Conservation (phyloP, 2,888 invertebrate species). For the Hyles lineata region DNA sequence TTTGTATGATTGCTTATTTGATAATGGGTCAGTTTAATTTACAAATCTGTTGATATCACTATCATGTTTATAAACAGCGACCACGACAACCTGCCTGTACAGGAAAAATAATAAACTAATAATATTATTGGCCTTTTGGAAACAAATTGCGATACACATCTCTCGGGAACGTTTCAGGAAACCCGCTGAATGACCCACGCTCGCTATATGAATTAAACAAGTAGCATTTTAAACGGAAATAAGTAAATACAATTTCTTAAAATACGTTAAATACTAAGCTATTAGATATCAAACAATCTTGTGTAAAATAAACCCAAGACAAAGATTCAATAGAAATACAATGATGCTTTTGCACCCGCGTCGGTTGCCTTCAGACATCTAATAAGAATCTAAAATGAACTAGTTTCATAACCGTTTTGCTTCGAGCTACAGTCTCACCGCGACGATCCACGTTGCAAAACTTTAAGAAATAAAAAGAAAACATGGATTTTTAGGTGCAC, state of each 20-base stretch:
- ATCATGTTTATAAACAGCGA: too few relatives aligned
- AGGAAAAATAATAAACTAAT: too few relatives aligned
- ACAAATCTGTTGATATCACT: neutral
- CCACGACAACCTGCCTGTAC: too few relatives aligned
- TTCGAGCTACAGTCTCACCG: constrained; percentile 3
- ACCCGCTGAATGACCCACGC: neutral
- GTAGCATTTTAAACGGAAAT: neutral
- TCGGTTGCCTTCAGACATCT: constrained; percentile 8
- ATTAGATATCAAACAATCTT: neutral
- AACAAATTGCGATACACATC: neutral
- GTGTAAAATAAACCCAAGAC: neutral
- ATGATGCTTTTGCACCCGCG: neutral
- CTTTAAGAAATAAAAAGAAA: neutral
- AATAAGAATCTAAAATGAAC: constrained; percentile 17
- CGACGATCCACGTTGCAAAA: constrained; percentile 4
- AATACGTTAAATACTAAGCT: neutral
- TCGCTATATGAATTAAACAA: neutral
- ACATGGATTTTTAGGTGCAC: neutral
- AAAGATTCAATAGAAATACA: neutral
- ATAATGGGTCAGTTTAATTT: neutral
- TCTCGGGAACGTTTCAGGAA: too few relatives aligned
- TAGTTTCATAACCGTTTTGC: constrained; percentile 21
- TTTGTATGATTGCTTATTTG: neutral
- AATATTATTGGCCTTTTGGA: too few relatives aligned
- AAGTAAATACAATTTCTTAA: neutral